These are phyloP conservation scores for Trypoxylon attenuatum DNA, from an alignment of 2,888 invertebrate genomes.

Conservation along the genomic window DNA sequence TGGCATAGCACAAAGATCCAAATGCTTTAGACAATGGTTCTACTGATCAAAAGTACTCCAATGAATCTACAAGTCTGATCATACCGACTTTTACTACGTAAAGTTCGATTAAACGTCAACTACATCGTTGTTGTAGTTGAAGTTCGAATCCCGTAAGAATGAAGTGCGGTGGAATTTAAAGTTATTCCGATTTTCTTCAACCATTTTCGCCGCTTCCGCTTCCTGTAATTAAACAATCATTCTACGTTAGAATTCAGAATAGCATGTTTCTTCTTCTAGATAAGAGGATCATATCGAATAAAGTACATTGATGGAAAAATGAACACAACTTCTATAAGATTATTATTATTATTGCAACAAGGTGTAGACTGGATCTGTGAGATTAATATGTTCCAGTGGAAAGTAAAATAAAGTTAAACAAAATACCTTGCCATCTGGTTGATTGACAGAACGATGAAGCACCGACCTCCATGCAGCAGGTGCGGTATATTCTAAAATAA, in stretches of 20 bases:
- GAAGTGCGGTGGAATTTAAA: conserved; percentile 71
- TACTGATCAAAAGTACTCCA: conserved; percentile 14
- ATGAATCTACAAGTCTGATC: conserved; percentile 20
- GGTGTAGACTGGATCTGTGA: too few relatives aligned
- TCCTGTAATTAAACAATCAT: conserved; percentile 56
- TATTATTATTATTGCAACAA: too few relatives aligned
- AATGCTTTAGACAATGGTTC: conserved; percentile 21
- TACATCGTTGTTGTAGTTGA: conserved; percentile 72
- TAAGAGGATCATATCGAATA: background rate
- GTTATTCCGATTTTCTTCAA: conserved; percentile 67
- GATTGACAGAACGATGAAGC: conserved; percentile 71
- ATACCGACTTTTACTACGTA: conserved; percentile 23
- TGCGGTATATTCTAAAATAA: conserved; percentile 72
- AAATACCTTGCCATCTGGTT: conserved; percentile 67
- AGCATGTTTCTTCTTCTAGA: background rate
- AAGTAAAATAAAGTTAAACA: conserved; percentile 35
- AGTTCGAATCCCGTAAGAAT: conserved; percentile 72
- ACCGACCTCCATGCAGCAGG: conserved; percentile 73
- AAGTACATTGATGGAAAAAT: background rate
- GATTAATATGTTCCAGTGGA: background rate
- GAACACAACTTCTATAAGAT: too few relatives aligned
- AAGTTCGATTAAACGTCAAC: conserved; percentile 67
- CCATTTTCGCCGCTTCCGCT: conserved; percentile 72
- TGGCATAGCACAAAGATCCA: conserved; percentile 35
- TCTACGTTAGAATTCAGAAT: background rate